Base-by-base conservation (phyloP, 2,113 vertebrate genomes). In the Pitta sordida region DNA sequence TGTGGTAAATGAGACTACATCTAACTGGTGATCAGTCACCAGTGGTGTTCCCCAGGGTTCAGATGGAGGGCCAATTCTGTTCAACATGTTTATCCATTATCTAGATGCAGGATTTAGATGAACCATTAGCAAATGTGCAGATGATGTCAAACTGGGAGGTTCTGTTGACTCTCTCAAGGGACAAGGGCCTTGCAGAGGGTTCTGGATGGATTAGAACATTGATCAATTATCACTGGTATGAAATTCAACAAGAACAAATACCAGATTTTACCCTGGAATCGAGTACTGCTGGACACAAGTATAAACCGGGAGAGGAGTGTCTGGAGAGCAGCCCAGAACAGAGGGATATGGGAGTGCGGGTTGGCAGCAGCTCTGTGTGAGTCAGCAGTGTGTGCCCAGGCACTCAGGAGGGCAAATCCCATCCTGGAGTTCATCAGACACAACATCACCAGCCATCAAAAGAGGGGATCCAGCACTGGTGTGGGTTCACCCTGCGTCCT, bases 161-260 rank as follows among this genome's bases (percentile, higher is more conserved):
- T 3, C 5, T 60, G 18, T 3, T 67, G 22, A 34, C 4, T 52
- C 11, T 39, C 5, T 46, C 0, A 0, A 51, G 6, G 4, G 0
- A 26, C 62, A 51, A 55, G 32, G 36, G 5, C 5, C 11, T 70
- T 65, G 2, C 26, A 46, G 51, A 30, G 16, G 36, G 7, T 30
- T 76, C 11, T 56, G n/a, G 9, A 34, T 17, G 43, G 4, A 32
- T 6, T 41, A 39, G 13, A 59, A 3, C 41, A 58, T 1, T 34
- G 11, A 5, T 0, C 3, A 59, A 3, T 22, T 1, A n/a, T 26
- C 6, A 49, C 2, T 55, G 19, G 13, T 1, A 46, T 10, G 34
- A 69, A 78, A 64, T 64, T 19, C 22, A 37, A 16, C 12, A 27
- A 36, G 67, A 73, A 7, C 8, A 44, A 65, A n/a, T 19, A 22